These are phyloP conservation scores for Thymelicus acteon DNA, from an alignment of 2,888 invertebrate genomes.

Conservation along the genomic window DNA sequence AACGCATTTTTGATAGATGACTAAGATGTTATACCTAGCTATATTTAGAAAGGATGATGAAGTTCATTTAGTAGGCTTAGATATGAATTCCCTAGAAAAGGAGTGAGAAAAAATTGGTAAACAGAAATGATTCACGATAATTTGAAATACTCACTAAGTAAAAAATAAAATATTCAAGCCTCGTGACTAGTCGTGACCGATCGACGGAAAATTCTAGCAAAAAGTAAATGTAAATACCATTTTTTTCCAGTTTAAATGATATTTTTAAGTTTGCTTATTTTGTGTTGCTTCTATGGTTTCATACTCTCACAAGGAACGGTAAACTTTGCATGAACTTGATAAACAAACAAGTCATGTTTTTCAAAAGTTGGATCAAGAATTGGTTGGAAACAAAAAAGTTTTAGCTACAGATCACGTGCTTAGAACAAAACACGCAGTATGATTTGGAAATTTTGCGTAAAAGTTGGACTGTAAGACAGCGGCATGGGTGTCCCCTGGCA, in stretches of 20 bases:
- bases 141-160: background rate
- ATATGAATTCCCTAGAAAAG: background rate
- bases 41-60: background rate
- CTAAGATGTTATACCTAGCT: slow-evolving; percentile 4
- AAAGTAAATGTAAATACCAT: background rate
- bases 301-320: background rate
- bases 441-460: too few relatives aligned
- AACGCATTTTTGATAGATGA: slow-evolving; percentile 14
- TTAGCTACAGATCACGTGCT: too few relatives aligned
- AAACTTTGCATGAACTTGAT: background rate
- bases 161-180: background rate
- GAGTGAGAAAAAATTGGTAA: slow-evolving; percentile 5
- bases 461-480: too few relatives aligned
- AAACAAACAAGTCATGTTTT: too few relatives aligned
- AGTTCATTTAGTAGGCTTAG: background rate
- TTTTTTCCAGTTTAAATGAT: background rate
- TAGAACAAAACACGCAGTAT: too few relatives aligned
- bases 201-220: background rate
- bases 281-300: background rate
- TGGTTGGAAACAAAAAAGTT: too few relatives aligned
- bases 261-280: too few relatives aligned
- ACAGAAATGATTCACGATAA: slow-evolving; percentile 3
- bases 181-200: background rate
- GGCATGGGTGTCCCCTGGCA: too few relatives aligned
- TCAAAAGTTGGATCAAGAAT: too few relatives aligned